Evolutionary conservation across 2,888 invertebrate genomes (phyloP), one percentile per base, ranked within the genome.

Genomic region (Bombylius major): DNA sequence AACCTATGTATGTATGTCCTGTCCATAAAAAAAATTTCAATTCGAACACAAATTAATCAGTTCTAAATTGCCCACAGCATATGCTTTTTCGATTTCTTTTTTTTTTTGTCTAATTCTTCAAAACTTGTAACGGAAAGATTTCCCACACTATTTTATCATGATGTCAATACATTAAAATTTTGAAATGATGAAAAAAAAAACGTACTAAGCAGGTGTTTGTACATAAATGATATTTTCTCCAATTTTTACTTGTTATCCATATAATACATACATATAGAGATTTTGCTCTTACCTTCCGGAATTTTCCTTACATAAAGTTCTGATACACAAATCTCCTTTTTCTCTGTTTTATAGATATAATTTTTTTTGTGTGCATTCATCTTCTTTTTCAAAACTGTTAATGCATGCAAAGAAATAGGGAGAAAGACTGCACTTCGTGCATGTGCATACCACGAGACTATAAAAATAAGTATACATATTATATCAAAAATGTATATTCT

Each of bases 371-470:
- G 23, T 23, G 23, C 3, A 23, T 23, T 23, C 23, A 23, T 23
- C 23, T 23, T 42, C 11, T 42, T 42, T 36, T 42, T 42, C 1
- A 11, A 7, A 42, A 42, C 39, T 42, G 39, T 42, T 42, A 42
- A 42, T 42, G 39, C 12, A 11, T 42, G 12, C 8, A 36, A 8
- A 7, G 34, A 11, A 11, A 11, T 4, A 4, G 4, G 1, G 11
- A 11, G 39, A 11, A 11, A 39, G 55, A 50, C 50, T 55, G 55
- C 55, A 55, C 55, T 50, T 55, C 55, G 50, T 55, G 55, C 55
- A 55, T 55, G 55, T 50, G 55, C 55, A 55, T 51, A 55, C 50
- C 55, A 55, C 55, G 55, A 55, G 55, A 51, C 55, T 31, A 7
- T 47, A 6, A 23, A 23, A 23, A 23, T 23, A 23, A 2, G 3